Evolutionary conservation across 2,113 vertebrate genomes (phyloP), one percentile per base, ranked within the genome.

Genomic region (Spea bombifrons): DNA sequence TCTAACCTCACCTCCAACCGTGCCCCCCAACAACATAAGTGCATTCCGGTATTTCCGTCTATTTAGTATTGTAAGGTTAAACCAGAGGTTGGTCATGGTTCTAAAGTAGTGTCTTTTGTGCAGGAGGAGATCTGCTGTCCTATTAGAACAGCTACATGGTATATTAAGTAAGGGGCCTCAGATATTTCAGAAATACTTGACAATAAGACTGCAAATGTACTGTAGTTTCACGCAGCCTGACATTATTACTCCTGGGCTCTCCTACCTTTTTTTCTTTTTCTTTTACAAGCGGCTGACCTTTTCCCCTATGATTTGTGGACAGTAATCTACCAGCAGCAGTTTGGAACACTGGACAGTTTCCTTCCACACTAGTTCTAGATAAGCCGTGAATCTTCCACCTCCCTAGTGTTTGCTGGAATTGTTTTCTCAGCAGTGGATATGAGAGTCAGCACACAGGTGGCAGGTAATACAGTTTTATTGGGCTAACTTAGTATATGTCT

Each of bases 291-390:
- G 50, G 77, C 47, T 80, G 77, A 80, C 77, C 70, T 78, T 78
- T 78, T 66, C 77, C 77, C 77, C 77, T 73, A 80, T 80, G 77
- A 80, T 80, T 80, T 80, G 77, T 80, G 77, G 77, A 66, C 77
- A 80, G 77, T 73, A 72, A 80, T 80, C 70, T 80, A 73, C 57
- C 70, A 73, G 77, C 77, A 73, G 77, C 77, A 15, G 69, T 72
- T 78, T 72, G 76, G 70, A 80, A 80, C 70, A 66, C 61, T 73
- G 77, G 70, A 48, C 68, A 61, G 63, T 69, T 78, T 78, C 61
- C 70, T 80, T 15, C 77, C 77, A 80, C n/a, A 64, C 71, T 50
- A 48, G 77, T 44, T 52, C 55, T 50, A 73, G 77, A 73, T 80
- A 80, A 73, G 77, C 77, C 30, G 77, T 80, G 77, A 80, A 80